A percentile compares a stretch with the other conserved stretches of the same genome.
These are phyloP conservation scores for Bucco capensis DNA, from an alignment of 2,113 vertebrate genomes.

Conservation along the genomic window DNA sequence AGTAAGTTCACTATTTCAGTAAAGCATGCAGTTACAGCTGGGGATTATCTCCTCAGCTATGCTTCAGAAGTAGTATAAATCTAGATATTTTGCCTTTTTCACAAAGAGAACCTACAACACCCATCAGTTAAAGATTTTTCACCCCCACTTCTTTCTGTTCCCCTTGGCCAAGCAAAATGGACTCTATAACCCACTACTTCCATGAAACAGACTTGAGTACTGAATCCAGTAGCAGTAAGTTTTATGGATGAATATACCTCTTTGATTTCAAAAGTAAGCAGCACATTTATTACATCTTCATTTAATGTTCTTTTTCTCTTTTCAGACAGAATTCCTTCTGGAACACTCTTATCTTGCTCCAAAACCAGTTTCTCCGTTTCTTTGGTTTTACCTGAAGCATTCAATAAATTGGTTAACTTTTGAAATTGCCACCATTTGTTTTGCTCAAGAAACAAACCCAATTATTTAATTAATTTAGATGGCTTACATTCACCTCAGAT, in stretches of 20 bases:
- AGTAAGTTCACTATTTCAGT: background rate
- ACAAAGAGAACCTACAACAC: background rate
- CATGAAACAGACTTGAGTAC: background rate
- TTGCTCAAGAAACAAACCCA: background rate
- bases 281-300: conserved; percentile 78
- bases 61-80: background rate
- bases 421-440: background rate
- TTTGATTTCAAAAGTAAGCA: conserved; percentile 90
- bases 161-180: background rate
- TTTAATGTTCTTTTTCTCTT: background rate
- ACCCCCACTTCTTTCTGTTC: fast-evolving
- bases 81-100: background rate
- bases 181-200: background rate
- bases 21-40: background rate
- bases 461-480: background rate
- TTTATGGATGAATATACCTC: conserved; percentile 72
- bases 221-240: background rate
- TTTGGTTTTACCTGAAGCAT: conserved; percentile 49
- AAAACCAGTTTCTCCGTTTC: background rate
- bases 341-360: background rate
- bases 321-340: background rate
- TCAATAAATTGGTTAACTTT: background rate
- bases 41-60: background rate
- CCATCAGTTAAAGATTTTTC: background rate
- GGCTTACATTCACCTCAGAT: background rate